Conservation (phyloP, 2,888 invertebrate genomes). For the Agrilus mali region DNA sequence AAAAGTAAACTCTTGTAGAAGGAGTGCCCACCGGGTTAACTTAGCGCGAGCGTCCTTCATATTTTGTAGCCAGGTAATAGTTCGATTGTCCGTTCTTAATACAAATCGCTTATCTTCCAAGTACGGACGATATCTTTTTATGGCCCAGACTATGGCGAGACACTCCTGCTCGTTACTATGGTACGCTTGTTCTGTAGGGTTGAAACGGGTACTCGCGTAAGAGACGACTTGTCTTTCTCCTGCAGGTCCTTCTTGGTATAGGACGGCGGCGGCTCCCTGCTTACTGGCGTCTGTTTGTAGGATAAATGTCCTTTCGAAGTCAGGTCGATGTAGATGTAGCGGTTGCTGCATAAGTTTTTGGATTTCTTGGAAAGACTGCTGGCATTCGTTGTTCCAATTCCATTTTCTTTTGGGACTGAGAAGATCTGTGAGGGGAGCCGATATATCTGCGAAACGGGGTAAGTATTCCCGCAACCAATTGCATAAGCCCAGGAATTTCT, state of each 20-base stretch:
- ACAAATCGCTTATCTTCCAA: not conserved
- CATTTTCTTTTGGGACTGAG: constrained; percentile 3
- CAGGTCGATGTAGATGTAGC: constrained; percentile 9
- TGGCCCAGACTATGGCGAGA: constrained; percentile 15
- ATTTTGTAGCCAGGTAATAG: constrained; percentile 12
- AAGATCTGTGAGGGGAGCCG: constrained; percentile 15
- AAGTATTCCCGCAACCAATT: constrained; percentile 18
- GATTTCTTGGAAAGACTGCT: constrained; percentile 6
- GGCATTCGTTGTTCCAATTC: constrained; percentile 7
- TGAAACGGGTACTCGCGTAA: constrained; percentile 12
- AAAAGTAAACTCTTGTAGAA: constrained; percentile 13
- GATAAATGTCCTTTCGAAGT: constrained; percentile 7
- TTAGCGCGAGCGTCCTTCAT: constrained; percentile 8
- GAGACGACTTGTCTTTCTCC: constrained; percentile 8
- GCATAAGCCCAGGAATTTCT: constrained; percentile 11
- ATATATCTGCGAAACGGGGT: constrained; percentile 10
- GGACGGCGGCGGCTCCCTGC: constrained; percentile 14
- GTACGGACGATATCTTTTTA: constrained; percentile 4
- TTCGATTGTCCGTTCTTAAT: constrained; percentile 13
- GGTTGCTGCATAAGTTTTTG: constrained; percentile 8
- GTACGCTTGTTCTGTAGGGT: constrained; percentile 7
- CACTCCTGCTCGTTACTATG: too few relatives aligned
- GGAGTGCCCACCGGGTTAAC: constrained; percentile 11
- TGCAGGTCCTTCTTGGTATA: constrained; percentile 10
- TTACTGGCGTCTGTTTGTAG: constrained; percentile 15